A percentile compares a stretch with the other conserved stretches of the same genome.
Conservation (phyloP, 2,113 vertebrate species). For the Gadus chalcogrammus region DNA sequence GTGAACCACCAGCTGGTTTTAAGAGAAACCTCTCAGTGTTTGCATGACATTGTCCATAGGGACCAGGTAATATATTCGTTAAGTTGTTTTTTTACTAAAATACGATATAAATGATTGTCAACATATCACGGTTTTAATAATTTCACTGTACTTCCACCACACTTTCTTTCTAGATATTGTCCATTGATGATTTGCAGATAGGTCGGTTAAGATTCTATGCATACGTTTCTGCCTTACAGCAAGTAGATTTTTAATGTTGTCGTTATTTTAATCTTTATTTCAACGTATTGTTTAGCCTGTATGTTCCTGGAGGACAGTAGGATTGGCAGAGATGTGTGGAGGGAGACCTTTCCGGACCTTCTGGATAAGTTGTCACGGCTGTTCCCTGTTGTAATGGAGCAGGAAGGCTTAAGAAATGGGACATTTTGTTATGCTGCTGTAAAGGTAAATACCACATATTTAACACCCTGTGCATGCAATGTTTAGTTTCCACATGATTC, state of each 20-base stretch:
- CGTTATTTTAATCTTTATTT: neutral
- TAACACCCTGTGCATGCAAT: neutral
- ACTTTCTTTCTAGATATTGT: slow-evolving; percentile 58
- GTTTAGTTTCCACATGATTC: neutral
- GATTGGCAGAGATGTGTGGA: slow-evolving; percentile 71
- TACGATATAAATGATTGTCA: neutral
- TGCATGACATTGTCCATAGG: slow-evolving; percentile 44
- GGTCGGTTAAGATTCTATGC: slow-evolving; percentile 49
- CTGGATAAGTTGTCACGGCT: slow-evolving; percentile 65
- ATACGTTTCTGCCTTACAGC: neutral
- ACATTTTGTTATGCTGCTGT: slow-evolving; percentile 68
- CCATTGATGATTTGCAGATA: slow-evolving; percentile 65
- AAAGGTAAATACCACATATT: slow-evolving; percentile 69
- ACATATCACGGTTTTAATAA: neutral
- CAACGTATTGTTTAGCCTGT: slow-evolving; percentile 63
- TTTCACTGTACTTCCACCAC: neutral
- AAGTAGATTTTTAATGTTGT: neutral
- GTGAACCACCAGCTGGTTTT: slow-evolving; percentile 58
- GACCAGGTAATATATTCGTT: slow-evolving; percentile 54
- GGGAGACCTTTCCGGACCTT: slow-evolving; percentile 48
- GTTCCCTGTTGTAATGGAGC: slow-evolving; percentile 60
- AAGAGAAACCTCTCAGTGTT: slow-evolving; percentile 52
- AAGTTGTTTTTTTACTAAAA: neutral
- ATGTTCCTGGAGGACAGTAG: slow-evolving; percentile 82
- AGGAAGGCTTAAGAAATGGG: slow-evolving; percentile 46